Percentiles rank a stretch among this genome's conserved stretches.
phyloP scores from a whole-genome alignment of 1,140 invertebrate species.

The Drosophila suzukii region DNA sequence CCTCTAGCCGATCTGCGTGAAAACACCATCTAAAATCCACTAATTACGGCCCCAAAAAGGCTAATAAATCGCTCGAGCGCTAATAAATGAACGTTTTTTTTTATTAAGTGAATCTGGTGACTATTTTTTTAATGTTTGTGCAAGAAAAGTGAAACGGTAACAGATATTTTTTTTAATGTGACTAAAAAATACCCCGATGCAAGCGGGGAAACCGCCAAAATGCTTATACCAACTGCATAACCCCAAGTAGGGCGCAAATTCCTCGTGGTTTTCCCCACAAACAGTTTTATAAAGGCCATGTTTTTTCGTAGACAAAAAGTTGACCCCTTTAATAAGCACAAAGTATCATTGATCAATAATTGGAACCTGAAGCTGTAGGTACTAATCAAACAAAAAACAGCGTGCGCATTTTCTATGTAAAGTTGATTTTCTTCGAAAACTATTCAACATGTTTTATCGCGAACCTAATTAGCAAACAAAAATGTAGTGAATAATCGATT shows the following conservation, averaged over 20 bases:
- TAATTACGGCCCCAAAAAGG: conserved; percentile 13
- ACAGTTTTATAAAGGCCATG: too few species aligned
- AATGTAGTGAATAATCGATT: too few species aligned
- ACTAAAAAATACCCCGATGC: conserved; percentile 13
- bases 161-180: conserved; percentile 24
- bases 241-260: neutral
- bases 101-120: conserved; percentile 68
- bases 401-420: too few species aligned
- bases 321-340: neutral
- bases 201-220: conserved; percentile 3
- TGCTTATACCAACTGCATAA: conserved; percentile 1
- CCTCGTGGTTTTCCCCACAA: neutral
- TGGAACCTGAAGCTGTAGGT: neutral
- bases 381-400: neutral
- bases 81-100: conserved; percentile 69
- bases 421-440: too few species aligned
- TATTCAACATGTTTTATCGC: neutral
- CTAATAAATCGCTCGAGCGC: conserved; percentile 42
- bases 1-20: conserved; percentile 5
- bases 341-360: neutral
- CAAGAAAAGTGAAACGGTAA: conserved; percentile 22
- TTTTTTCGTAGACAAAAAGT: too few species aligned
- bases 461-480: neutral
- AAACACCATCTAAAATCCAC: conserved; percentile 18
- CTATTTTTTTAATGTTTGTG: conserved; percentile 59